Evolutionary conservation across 2,113 vertebrate genomes (phyloP).

Genomic region (Myrmecophaga tridactyla): DNA sequence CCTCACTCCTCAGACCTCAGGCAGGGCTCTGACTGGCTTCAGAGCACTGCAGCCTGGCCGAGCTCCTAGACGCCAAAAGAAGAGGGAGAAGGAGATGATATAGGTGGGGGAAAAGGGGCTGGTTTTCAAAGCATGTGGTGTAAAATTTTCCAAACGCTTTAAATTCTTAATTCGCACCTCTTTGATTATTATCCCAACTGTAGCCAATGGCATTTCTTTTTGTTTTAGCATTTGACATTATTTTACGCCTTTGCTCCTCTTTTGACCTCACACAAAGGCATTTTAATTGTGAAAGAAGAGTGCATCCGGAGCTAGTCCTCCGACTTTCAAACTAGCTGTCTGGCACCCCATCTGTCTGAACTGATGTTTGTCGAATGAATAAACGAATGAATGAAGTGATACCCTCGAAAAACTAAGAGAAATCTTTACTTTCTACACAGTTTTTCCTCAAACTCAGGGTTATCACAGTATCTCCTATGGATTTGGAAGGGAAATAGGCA

Average conservation of each 20-base stretch:
- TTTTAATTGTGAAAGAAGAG: constrained; percentile 50
- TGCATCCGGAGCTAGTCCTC: not conserved
- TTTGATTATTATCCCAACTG: not conserved
- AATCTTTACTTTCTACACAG: not conserved
- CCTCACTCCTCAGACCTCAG: not conserved
- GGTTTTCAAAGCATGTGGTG: not conserved
- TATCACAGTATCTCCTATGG: not conserved
- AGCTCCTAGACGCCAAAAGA: not conserved
- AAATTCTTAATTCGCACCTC: not conserved
- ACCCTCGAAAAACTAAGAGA: not conserved
- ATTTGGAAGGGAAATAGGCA: not conserved
- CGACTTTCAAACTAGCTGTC: not conserved
- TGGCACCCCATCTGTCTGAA: not conserved
- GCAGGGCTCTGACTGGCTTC: not conserved
- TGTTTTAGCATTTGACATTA: not conserved
- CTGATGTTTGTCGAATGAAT: constrained; percentile 54
- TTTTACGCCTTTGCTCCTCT: not conserved
- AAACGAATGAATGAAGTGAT: not conserved
- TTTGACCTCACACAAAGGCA: not conserved
- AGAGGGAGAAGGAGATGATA: not conserved
- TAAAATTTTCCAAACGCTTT: not conserved
- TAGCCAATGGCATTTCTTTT: not conserved
- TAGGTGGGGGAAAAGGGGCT: not conserved
- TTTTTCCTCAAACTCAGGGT: not conserved
- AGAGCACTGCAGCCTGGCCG: not conserved